Percentiles rank a stretch among this genome's conserved stretches.
phyloP scores from a whole-genome alignment of 2,113 vertebrate species.

The Microtus montanus region DNA sequence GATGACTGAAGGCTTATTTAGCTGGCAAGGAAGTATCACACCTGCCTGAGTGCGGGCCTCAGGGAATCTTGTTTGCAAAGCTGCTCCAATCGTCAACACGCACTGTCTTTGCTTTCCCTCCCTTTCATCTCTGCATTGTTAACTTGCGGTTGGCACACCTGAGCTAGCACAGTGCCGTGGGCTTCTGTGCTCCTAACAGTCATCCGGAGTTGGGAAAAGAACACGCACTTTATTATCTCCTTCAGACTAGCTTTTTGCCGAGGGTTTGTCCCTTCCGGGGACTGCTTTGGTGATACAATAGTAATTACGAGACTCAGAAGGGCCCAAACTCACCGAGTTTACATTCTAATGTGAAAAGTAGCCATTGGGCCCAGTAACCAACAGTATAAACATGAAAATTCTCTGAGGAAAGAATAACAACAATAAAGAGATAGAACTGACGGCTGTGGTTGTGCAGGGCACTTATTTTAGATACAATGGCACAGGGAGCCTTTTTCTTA shows the following conservation, averaged over 20 bases:
- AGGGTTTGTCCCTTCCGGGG: background rate
- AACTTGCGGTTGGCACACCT: constrained; percentile 24
- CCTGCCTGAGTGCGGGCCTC: background rate
- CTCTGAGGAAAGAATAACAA: background rate
- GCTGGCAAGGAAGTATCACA: constrained; percentile 31
- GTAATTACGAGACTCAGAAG: background rate
- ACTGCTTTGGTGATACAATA: background rate
- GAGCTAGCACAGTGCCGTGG: constrained; percentile 6
- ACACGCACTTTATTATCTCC: constrained; percentile 35
- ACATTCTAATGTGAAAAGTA: background rate
- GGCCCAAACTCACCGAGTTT: background rate
- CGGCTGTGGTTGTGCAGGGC: background rate
- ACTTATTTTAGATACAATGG: background rate
- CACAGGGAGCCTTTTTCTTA: background rate
- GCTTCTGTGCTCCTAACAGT: background rate
- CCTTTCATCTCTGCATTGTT: constrained; percentile 6
- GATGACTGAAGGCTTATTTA: constrained; percentile 41
- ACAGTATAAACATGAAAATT: background rate
- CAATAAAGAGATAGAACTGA: background rate
- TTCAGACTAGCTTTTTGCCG: background rate
- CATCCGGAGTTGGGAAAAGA: constrained; percentile 46
- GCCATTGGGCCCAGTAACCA: background rate
- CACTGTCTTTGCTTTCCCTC: constrained; percentile 24
- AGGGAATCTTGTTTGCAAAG: constrained; percentile 39
- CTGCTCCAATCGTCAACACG: background rate